phyloP scores from a whole-genome alignment of 2,113 vertebrate species.

The Pyxicephalus adspersus region DNA sequence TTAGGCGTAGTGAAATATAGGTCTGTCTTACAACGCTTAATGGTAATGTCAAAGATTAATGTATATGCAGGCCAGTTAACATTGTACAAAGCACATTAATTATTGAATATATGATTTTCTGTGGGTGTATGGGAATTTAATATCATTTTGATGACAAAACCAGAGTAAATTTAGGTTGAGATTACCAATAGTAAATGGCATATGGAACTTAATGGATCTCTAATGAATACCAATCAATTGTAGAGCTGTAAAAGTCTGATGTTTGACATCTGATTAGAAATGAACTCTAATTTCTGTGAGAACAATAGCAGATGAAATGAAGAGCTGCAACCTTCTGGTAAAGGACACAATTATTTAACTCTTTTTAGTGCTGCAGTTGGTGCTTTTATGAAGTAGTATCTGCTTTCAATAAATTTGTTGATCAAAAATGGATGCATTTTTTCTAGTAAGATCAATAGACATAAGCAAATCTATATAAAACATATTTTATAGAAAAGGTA shows the following conservation, averaged over 20 bases:
- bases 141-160: constrained; percentile 46
- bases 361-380: neutral
- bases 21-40: constrained; percentile 33
- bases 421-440: no score
- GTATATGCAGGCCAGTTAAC: constrained; percentile 51
- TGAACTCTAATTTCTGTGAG: neutral
- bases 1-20: constrained; percentile 2
- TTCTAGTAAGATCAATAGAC: no score
- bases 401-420: no score
- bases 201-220: constrained; percentile 53
- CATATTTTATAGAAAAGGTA: no score
- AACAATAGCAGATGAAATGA: neutral
- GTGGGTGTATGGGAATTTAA: constrained; percentile 48
- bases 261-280: constrained; percentile 48
- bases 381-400: no score
- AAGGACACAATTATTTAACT: neutral
- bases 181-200: constrained; percentile 50
- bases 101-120: constrained; percentile 46
- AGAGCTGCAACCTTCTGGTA: neutral
- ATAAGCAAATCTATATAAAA: no score
- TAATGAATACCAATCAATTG: constrained; percentile 55
- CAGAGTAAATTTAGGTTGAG: constrained; percentile 38
- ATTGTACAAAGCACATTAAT: constrained; percentile 55
- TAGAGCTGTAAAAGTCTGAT: constrained; percentile 20
- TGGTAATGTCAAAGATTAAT: constrained; percentile 55